Evolutionary conservation across 1,140 invertebrate species (phyloP), one percentile per base, ranked within the genome.

Genomic region (Octopus bimaculoides): DNA sequence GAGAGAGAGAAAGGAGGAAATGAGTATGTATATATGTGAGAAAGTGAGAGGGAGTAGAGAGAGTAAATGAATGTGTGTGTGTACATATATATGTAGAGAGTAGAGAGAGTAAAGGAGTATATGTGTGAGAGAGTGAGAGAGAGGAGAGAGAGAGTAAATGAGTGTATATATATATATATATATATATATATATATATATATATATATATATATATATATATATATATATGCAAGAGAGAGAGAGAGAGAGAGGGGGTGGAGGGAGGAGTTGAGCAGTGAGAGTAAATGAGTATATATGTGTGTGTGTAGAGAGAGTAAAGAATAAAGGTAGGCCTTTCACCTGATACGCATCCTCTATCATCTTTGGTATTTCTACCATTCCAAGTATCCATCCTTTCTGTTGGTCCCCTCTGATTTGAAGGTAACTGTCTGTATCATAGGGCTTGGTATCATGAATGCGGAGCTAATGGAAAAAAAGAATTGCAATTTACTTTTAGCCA

Each of bases 131-230:
- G n/a, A n/a, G n/a, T n/a, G n/a, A n/a, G n/a, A n/a, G n/a, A n/a
- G n/a, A n/a, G n/a, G n/a, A n/a, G n/a, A n/a, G n/a, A n/a, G n/a
- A n/a, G n/a, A n/a, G n/a, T n/a, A n/a, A n/a, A n/a, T n/a, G n/a
- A n/a, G n/a, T n/a, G n/a, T n/a, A 75, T 20, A 75, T 75, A 75
- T 61, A 61, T 61, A 61, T 61, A 61, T 61, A 61, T 61, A 61
- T 61, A 61, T 61, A 61, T 61, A 61, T 61, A 61, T 61, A 61
- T 61, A 61, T 17, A 17, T 61, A 61, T 17, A 61, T 17, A 61
- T 61, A 61, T 17, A 61, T 61, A 61, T 17, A 61, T 17, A 61
- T 17, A 61, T 61, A 61, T 61, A 61, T 61, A 61, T 61, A 61
- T 17, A 61, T 61, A 61, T 61, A 61, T 17, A 61, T 61, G 17